These are phyloP conservation scores for Oxytorus armatus DNA, from an alignment of 2,888 invertebrate genomes.

Conservation along the genomic window DNA sequence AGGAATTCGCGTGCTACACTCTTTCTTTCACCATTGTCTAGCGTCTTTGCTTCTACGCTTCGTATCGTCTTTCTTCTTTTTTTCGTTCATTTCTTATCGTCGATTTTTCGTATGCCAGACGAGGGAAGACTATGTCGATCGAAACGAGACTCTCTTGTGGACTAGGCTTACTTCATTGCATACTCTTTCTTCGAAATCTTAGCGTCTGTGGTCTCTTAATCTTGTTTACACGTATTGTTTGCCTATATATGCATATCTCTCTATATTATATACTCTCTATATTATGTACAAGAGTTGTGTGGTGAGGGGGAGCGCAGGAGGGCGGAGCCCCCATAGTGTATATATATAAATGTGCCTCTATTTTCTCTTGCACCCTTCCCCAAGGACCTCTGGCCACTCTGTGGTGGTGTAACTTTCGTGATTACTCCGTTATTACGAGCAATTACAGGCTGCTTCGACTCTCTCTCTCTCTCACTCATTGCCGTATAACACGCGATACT, in stretches of 20 bases:
- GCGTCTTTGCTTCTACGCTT: too few species aligned
- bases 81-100: not conserved
- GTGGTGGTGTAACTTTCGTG: conserved; percentile 74
- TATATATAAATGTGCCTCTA: conserved; percentile 9
- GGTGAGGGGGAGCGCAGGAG: too few species aligned
- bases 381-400: too few species aligned
- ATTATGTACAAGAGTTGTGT: too few species aligned
- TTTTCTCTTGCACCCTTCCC: conserved; percentile 48
- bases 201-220: conserved; percentile 22
- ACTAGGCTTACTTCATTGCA: not conserved
- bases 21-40: too few species aligned
- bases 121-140: conserved; percentile 21
- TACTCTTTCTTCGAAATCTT: conserved; percentile 16
- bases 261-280: too few species aligned
- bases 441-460: conserved; percentile 72
- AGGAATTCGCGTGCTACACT: conserved; percentile 39
- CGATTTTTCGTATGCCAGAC: conserved; percentile 7
- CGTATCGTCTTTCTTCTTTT: conserved; percentile 1
- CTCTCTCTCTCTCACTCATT: conserved; percentile 53
- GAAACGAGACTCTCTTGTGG: conserved; percentile 2
- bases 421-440: conserved; percentile 76
- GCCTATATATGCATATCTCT: not conserved
- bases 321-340: too few species aligned
- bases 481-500: conserved; percentile 74
- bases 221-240: not conserved